These are phyloP conservation scores for Ashinkailepas kermadecensis DNA, from an alignment of 2,888 invertebrate genomes.

Conservation along the genomic window DNA sequence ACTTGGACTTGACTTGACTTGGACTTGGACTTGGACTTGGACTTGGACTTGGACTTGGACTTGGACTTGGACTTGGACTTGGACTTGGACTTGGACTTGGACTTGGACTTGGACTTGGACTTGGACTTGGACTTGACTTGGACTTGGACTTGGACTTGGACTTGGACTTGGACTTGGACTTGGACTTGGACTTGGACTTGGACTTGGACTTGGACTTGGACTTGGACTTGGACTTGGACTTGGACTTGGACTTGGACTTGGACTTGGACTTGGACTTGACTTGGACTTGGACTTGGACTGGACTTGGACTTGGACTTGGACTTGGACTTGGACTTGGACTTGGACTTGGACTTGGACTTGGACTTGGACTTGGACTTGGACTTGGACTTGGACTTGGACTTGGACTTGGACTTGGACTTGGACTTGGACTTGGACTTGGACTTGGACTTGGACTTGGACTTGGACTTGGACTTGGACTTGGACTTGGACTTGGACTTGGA, in stretches of 20 bases:
- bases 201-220: slow-evolving; percentile 14
- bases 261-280: too few species aligned
- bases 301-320: too few species aligned
- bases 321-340: slow-evolving; percentile 14
- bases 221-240: slow-evolving; percentile 14
- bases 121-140: slow-evolving; percentile 14
- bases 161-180: slow-evolving; percentile 10
- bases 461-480: slow-evolving; percentile 16
- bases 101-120: neutral
- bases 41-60: slow-evolving; percentile 14
- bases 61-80: slow-evolving; percentile 10
- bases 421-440: slow-evolving; percentile 27
- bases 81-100: neutral
- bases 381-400: slow-evolving; percentile 28
- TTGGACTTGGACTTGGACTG: too few species aligned
- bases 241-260: slow-evolving; percentile 14
- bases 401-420: slow-evolving; percentile 28
- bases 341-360: slow-evolving; percentile 28
- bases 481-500: slow-evolving; percentile 22
- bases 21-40: slow-evolving; percentile 14
- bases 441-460: slow-evolving; percentile 26
- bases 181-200: slow-evolving; percentile 14
- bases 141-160: too few species aligned
- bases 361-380: slow-evolving; percentile 29
- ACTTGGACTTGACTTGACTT: too few species aligned